Evolutionary conservation across 1,140 invertebrate genomes (phyloP), one percentile per base, ranked within the genome.

Genomic region (Drosophila repletoides): DNA sequence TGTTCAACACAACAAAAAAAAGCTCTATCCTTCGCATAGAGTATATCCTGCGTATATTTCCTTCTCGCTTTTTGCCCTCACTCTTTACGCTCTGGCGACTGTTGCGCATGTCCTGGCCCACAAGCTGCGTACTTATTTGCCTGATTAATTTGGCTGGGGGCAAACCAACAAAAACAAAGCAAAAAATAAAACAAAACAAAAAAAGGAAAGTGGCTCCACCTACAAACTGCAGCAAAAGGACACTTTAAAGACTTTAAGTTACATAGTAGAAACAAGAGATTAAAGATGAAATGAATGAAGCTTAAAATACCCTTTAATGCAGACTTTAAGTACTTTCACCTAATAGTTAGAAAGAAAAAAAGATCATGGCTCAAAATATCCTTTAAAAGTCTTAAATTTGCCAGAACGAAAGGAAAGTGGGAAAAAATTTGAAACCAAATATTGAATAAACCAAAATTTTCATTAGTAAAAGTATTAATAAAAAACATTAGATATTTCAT

Each of bases 61-160:
- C 70, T 66, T 83, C 79, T 84, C 80, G 61, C 61, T 83, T 81
- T 81, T n/a, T n/a, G n/a, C n/a, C n/a, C n/a, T n/a, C n/a, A n/a
- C n/a, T n/a, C n/a, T n/a, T n/a, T n/a, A n/a, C 68, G 68, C 76
- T 63, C 45, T 45, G 28, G 14, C 51, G 61, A 76, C 80, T 84
- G 79, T 84, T 84, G 79, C 79, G 79, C 79, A 84, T 84, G 79
- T 84, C 74, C 79, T 84, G 67, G 59, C 31, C 66, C 72, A 61
- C 79, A 70, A 56, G 61, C 71, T 74, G 49, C 58, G 61, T 70
- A 64, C 70, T 84, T 84, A 79, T 48, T 17, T 24, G 40, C 33
- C 58, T 83, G 79, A 83, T 83, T 77, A 74, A 83, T 84, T 68
- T 52, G 61, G 36, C 40, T 40, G 49, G 56, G 68, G n/a, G n/a